Base-by-base conservation (phyloP, 2,113 vertebrate genomes). In the Tiliqua scincoides region DNA sequence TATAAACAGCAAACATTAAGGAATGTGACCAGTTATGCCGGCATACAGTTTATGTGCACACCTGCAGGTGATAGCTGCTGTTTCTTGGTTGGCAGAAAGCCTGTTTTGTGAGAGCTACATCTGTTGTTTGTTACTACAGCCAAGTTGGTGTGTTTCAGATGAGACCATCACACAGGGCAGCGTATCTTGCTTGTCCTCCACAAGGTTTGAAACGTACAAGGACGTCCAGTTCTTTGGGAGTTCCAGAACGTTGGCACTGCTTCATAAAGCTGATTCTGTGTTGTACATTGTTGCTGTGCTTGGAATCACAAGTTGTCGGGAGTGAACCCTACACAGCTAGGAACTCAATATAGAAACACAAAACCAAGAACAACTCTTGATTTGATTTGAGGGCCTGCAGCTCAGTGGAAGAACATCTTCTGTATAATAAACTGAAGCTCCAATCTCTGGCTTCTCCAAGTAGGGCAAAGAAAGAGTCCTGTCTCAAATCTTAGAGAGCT, bases 1-100 rank as follows among this genome's bases (percentile, higher is more conserved):
- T 83, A 74, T 52, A 85, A 90, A 85, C 32, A 83, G 59, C 68
- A 83, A 86, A 37, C 85, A 74, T 59, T 86, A 52, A 76, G 77
- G 75, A 71, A 83, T 75, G 18, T 54, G 27, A 78, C 25, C 12
- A 86, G 62, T 10, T 23, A 84, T 1, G 1, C 23, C 48, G n/a
- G 62, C 1, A 71, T 4, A 65, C 23, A 23, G 75, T 30, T 62
- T 21, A 48, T 17, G 18, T 73, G 68, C 7, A 67, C 15, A 0
- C 0, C 30, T 81, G 27, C 82, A 48, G n/a, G 54, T 21, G 77
- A 27, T 15, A n/a, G 40, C 0, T 63, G 2, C 0, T 43, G 25
- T 59, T 85, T 68, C 85, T 81, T 57, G 1, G 7, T 65, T 86
- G 74, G n/a, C 10, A 82, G 88, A 71, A 18, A 3, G 9, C 11